Percentiles rank a stretch among this genome's conserved stretches.
phyloP scores from a whole-genome alignment of 2,888 invertebrate species.

The Drosophila paramelanica region DNA sequence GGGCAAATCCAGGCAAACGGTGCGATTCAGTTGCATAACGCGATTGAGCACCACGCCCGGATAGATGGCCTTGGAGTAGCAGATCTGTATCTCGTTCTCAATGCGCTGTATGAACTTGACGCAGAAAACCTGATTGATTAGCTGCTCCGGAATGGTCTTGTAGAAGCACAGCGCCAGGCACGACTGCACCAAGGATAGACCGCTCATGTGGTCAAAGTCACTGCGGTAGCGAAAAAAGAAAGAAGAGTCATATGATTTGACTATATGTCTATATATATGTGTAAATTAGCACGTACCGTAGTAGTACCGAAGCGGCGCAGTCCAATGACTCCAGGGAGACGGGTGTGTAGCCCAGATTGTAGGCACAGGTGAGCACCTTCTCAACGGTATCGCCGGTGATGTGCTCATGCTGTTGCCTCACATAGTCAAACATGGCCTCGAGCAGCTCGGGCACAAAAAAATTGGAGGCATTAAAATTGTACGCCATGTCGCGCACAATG shows the following conservation, averaged over 20 bases:
- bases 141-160: conserved; percentile 85
- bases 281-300: conserved; percentile 78
- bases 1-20: conserved; percentile 88
- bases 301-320: conserved; percentile 84
- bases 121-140: conserved; percentile 87
- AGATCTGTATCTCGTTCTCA: conserved; percentile 86
- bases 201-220: conserved; percentile 86
- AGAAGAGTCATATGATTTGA: no score
- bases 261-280: no score
- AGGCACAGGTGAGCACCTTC: conserved; percentile 86
- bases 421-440: conserved; percentile 85
- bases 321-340: conserved; percentile 83
- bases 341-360: conserved; percentile 86
- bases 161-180: conserved; percentile 86
- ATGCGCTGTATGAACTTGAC: conserved; percentile 87
- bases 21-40: conserved; percentile 88
- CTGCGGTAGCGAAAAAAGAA: conserved; percentile 81
- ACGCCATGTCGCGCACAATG: conserved; percentile 85
- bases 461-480: conserved; percentile 84
- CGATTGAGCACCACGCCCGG: conserved; percentile 86
- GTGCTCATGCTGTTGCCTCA: conserved; percentile 84
- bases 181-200: conserved; percentile 86
- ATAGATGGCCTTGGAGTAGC: conserved; percentile 87
- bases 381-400: conserved; percentile 86
- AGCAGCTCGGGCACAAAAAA: conserved; percentile 85